These are phyloP conservation scores for Chrysolina haemoptera DNA, from an alignment of 2,888 invertebrate genomes.

Conservation along the genomic window DNA sequence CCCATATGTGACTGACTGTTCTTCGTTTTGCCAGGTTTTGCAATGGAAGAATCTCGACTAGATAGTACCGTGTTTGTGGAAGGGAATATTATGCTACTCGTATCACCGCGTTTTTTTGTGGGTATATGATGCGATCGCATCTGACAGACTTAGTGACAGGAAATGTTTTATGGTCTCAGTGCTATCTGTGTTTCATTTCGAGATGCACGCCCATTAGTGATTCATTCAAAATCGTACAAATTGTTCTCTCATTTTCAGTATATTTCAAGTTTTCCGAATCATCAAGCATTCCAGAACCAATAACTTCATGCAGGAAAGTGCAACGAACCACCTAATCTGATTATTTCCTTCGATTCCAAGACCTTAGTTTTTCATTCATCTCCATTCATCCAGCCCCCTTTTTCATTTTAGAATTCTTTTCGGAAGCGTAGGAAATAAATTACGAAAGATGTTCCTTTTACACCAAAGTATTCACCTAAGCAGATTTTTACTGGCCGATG, in stretches of 20 bases:
- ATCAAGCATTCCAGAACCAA: neutral
- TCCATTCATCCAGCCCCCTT: neutral
- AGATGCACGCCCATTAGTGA: too few species aligned
- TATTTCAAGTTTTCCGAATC: neutral
- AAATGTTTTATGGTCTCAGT: too few species aligned
- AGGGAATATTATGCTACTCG: too few species aligned
- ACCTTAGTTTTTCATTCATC: neutral
- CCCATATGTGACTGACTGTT: too few species aligned
- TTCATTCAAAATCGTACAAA: too few species aligned
- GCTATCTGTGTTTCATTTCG: too few species aligned
- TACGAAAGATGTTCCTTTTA: constrained; percentile 1
- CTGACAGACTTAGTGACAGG: too few species aligned
- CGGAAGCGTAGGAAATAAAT: neutral
- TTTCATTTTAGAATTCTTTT: neutral
- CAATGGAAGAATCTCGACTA: too few species aligned
- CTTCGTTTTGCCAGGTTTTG: too few species aligned
- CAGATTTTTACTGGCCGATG: constrained; percentile 4
- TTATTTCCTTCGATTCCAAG: neutral
- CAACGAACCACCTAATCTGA: neutral
- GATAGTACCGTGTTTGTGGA: too few species aligned
- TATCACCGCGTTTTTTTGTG: too few species aligned
- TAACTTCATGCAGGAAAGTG: neutral
- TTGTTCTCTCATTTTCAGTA: neutral
- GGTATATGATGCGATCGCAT: too few species aligned
- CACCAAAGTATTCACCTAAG: constrained; percentile 13